These are phyloP conservation scores for Beaufortia kweichowensis DNA, from an alignment of 2,113 vertebrate genomes.

Conservation along the genomic window DNA sequence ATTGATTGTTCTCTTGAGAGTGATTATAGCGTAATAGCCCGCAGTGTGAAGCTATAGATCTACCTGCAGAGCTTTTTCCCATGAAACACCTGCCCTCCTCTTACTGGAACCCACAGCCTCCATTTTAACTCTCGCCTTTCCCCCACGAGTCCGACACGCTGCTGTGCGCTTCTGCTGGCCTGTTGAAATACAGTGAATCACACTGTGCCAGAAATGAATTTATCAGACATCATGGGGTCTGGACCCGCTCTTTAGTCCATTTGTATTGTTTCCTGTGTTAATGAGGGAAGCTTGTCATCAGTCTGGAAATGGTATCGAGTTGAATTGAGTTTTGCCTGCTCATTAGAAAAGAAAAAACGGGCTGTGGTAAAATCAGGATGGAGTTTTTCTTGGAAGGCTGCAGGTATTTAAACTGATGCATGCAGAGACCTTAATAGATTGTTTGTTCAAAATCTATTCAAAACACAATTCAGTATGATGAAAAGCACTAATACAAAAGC, in stretches of 20 bases:
- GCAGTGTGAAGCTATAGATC: constrained; percentile 15
- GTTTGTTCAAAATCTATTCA: background rate
- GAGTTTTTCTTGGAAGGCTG: background rate
- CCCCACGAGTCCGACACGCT: constrained; percentile 29
- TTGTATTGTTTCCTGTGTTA: constrained; percentile 43
- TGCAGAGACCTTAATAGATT: background rate
- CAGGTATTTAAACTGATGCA: background rate
- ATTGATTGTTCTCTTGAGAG: constrained; percentile 50
- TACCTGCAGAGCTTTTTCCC: constrained; percentile 27
- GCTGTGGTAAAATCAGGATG: background rate
- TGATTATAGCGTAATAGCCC: constrained; percentile 39
- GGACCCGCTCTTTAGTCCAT: constrained; percentile 13
- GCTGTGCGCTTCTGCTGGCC: constrained; percentile 24
- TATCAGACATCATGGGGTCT: constrained; percentile 42
- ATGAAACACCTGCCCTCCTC: constrained; percentile 10
- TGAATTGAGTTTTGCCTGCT: background rate
- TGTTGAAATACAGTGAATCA: constrained; percentile 36
- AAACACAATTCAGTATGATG: background rate
- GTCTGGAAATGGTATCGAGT: constrained; percentile 8
- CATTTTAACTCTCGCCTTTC: constrained; percentile 34
- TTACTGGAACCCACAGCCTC: background rate
- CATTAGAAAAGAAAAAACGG: background rate
- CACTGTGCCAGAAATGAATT: constrained; percentile 48
- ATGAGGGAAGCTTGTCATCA: constrained; percentile 43
- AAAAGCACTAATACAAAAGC: background rate